phyloP scores from a whole-genome alignment of 2,113 vertebrate species.

The Dasypus novemcinctus region DNA sequence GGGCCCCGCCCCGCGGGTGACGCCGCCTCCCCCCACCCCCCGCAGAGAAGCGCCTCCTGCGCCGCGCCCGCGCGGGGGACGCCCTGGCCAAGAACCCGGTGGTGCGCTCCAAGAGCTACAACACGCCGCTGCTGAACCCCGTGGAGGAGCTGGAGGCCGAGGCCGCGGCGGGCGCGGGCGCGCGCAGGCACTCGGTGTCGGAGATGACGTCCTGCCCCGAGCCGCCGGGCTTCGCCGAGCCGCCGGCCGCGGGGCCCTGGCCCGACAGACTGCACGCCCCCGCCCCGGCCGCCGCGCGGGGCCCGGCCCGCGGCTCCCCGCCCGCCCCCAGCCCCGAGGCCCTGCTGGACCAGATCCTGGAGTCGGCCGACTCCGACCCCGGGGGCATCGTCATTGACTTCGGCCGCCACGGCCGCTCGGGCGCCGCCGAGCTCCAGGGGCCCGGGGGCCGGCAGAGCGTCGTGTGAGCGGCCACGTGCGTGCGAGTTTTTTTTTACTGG shows the following conservation, averaged over 20 bases:
- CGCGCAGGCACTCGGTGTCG: slow-evolving; percentile 93
- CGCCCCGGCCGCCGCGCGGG: slow-evolving; percentile 70
- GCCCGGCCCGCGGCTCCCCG: slow-evolving; percentile 78
- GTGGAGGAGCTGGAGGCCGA: slow-evolving; percentile 92
- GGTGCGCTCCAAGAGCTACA: slow-evolving; percentile 96
- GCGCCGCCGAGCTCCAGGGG: slow-evolving; percentile 77
- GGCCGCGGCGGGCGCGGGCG: slow-evolving; percentile 74
- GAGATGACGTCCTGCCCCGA: slow-evolving; percentile 94
- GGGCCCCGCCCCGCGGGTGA: fast-evolving
- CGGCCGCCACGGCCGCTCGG: slow-evolving; percentile 79
- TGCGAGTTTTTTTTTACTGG: background rate
- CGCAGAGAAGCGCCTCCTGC: slow-evolving; percentile 91
- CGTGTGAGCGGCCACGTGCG: background rate
- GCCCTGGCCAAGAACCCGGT: slow-evolving; percentile 90
- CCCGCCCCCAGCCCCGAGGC: slow-evolving; percentile 89
- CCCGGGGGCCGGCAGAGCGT: slow-evolving; percentile 85
- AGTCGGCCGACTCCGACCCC: slow-evolving; percentile 89
- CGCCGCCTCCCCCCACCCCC: slow-evolving; percentile 8
- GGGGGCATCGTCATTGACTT: slow-evolving; percentile 97
- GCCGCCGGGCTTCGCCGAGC: slow-evolving; percentile 84
- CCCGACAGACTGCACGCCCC: slow-evolving; percentile 81
- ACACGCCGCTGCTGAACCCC: slow-evolving; percentile 92
- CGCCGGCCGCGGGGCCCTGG: slow-evolving; percentile 77
- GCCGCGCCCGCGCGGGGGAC: slow-evolving; percentile 83
- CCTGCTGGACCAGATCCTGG: slow-evolving; percentile 87